A percentile compares a stretch with the other conserved stretches of the same genome.
phyloP scores from a whole-genome alignment of 2,113 vertebrate species.

The Rhea americana region DNA sequence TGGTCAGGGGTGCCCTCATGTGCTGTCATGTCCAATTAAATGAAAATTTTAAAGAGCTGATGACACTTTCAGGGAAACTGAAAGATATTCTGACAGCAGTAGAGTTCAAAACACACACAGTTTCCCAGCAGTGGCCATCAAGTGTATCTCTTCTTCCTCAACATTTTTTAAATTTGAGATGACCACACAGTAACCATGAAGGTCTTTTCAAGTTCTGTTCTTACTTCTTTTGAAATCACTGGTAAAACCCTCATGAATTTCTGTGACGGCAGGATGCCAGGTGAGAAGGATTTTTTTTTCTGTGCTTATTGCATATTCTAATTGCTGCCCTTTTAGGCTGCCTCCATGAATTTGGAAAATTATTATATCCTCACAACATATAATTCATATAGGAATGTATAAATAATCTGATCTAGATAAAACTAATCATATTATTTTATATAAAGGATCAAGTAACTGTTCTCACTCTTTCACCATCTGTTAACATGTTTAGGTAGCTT shows the following conservation, averaged over 20 bases:
- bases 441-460: not conserved
- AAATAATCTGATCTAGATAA: not conserved
- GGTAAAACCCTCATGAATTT: not conserved
- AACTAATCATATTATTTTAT: not conserved
- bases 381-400: rapidly evolving
- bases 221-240: not conserved
- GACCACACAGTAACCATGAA: not conserved
- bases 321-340: not conserved
- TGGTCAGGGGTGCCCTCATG: not conserved
- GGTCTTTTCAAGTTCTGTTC: not conserved
- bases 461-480: not conserved
- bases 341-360: not conserved
- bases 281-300: not conserved
- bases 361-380: not conserved
- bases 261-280: not conserved
- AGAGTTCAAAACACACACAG: not conserved
- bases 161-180: not conserved
- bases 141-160: not conserved
- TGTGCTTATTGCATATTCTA: not conserved
- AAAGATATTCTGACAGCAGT: not conserved
- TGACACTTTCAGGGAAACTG: not conserved
- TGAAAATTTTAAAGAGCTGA: not conserved
- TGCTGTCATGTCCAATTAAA: not conserved
- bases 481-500: not conserved
- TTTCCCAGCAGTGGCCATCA: not conserved